Conservation (phyloP, 2,888 invertebrate genomes). For the Cistogaster globosa region DNA sequence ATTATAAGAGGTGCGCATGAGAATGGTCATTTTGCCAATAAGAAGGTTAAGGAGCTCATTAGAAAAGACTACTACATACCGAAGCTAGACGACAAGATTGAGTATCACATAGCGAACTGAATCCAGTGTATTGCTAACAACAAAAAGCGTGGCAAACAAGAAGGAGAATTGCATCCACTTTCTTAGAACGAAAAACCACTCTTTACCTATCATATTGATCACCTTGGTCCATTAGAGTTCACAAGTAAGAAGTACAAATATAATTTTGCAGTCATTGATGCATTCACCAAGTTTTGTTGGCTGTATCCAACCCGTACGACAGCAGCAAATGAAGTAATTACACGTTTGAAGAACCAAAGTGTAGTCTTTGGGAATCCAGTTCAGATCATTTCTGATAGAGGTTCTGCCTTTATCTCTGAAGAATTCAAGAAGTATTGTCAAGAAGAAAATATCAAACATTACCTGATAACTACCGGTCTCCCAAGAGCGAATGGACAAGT, state of each 20-base stretch:
- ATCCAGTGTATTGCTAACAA: conserved; percentile 11
- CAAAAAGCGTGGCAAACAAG: conserved; percentile 46
- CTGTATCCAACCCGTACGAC: conserved; percentile 77
- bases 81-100: no score
- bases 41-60: no score
- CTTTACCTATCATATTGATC: conserved; percentile 48
- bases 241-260: conserved; percentile 73
- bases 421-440: conserved; percentile 78
- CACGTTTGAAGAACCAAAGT: conserved; percentile 75
- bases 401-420: conserved; percentile 75
- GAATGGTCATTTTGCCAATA: conserved; percentile 19
- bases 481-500: conserved; percentile 55
- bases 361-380: conserved; percentile 78
- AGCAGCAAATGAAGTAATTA: conserved; percentile 76
- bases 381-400: conserved; percentile 77
- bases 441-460: conserved; percentile 72
- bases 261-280: conserved; percentile 79
- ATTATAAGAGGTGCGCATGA: conserved; percentile 69
- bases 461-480: conserved; percentile 72
- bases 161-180: conserved; percentile 56
- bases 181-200: conserved; percentile 35
- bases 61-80: no score
- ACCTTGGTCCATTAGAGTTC: conserved; percentile 66
- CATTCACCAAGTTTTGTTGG: conserved; percentile 80
- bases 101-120: no score